Evolutionary conservation across 2,113 vertebrate genomes (phyloP), one percentile per base, ranked within the genome.

Genomic region (Tichodroma muraria): DNA sequence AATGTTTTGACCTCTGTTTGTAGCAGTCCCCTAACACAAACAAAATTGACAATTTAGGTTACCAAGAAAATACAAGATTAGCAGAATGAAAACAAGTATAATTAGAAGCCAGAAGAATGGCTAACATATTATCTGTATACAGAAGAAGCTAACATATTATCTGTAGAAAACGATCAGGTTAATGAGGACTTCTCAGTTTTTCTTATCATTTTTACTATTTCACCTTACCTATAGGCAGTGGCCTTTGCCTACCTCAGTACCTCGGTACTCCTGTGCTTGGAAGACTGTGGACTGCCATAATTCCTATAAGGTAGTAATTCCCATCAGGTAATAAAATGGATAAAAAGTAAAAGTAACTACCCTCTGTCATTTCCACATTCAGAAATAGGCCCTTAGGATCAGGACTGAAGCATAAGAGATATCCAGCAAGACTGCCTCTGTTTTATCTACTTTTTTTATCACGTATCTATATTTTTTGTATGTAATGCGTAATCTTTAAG

Each of bases 11-110:
- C 59, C 42, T 86, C 27, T 86, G 38, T 83, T 85, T 84, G 27
- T 65, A 44, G 30, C 21, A 80, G 50, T 57, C 25, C 30, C 70
- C 38, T 52, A 73, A 70, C 28, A 52, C 35, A 93, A 45, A 42
- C 27, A 93, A 83, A 93, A 73, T 6, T 45, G 20, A 38, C 0
- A 0, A 35, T 71, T 80, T 54, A 78, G 16, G 15, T 93, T 90
- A 86, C n/a, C 40, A 61, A 76, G 66, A 85, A 91, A 93, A 95
- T 47, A 80, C 20, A 72, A 77, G 40, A 56, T 53, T 80, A 89
- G n/a, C 49, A 68, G 44, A 71, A 88, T 56, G 25, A 93, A 91
- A 83, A 59, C 60, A 80, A 80, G 17, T 37, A 23, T 33, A 79
- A 76, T 65, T 57, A 47, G 54, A 85, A 93, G 16, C 27, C 3